phyloP scores from a whole-genome alignment of 2,888 invertebrate genomes.

The Endomychus coccineus region DNA sequence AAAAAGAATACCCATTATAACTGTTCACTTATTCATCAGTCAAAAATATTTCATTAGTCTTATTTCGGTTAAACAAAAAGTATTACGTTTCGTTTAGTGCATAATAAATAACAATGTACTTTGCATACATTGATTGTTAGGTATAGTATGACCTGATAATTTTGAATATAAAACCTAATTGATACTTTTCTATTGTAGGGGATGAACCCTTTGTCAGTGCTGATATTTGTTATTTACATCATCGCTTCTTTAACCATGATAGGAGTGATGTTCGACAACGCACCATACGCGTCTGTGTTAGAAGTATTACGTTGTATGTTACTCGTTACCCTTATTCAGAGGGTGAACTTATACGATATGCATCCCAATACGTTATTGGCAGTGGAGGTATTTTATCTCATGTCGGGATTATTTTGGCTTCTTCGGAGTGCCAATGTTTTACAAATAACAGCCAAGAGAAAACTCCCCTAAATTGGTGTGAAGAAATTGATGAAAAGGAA shows the following conservation, averaged over 20 bases:
- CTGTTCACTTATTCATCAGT: too few relatives aligned
- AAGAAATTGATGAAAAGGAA: too few relatives aligned
- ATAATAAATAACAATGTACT: too few relatives aligned
- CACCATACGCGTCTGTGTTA: conserved; percentile 52
- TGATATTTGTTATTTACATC: conserved; percentile 56
- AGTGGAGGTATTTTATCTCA: conserved; percentile 52
- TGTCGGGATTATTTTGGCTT: conserved; percentile 58
- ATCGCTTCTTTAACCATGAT: conserved; percentile 60
- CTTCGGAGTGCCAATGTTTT: conserved; percentile 53
- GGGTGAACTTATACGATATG: conserved; percentile 40
- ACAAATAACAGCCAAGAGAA: conserved; percentile 39
- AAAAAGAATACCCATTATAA: too few relatives aligned
- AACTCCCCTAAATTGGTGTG: too few relatives aligned
- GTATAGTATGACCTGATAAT: too few relatives aligned
- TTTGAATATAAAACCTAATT: too few relatives aligned
- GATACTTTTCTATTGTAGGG: conserved; percentile 53
- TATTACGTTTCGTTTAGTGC: too few relatives aligned
- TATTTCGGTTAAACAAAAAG: too few relatives aligned
- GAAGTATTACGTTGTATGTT: conserved; percentile 60
- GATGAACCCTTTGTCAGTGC: conserved; percentile 52
- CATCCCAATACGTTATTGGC: conserved; percentile 42
- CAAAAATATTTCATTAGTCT: too few relatives aligned
- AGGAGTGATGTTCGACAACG: conserved; percentile 65
- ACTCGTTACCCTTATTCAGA: conserved; percentile 46
- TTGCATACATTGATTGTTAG: too few relatives aligned